Evolutionary conservation across 2,888 invertebrate species (phyloP), one percentile per base, ranked within the genome.

Genomic region (Pseudoips prasinana): DNA sequence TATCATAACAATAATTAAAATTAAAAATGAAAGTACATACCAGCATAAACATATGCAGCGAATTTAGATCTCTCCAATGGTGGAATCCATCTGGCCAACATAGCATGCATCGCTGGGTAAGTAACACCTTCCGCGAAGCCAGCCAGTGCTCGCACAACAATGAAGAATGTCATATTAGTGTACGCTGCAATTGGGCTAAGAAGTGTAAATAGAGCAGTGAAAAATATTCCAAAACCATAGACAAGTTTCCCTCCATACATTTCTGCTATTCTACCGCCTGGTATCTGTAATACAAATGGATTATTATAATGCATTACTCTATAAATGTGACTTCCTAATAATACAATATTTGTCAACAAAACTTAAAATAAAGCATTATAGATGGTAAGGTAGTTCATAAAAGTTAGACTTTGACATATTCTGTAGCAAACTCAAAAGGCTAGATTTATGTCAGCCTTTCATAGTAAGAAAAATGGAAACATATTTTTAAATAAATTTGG

Each of bases 81-180:
- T 3, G 98, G 98, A 30, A 97, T 95, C 98, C 98, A 98, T 47
- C 93, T 91, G 0, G 97, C 96, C 62, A 98, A 87, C 93, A 98
- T 94, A 8, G 94, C 94, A 75, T 98, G 96, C 96, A 98, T 97
- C 0, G 97, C 94, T 8, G 98, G 98, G 78, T 96, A 97, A 4
- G 96, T 96, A 3, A 97, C 96, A 18, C 96, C 96, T 88, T 97
- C 96, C 0, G 94, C 94, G 69, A 97, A 92, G 9, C 97, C 97
- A 74, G 96, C 95, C 4, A 96, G 74, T 3, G 95, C 91, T 51
- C 97, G 85, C 1, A 96, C 93, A 19, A 90, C 87, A 46, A 96
- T 92, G 67, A 97, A 92, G 32, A 94, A 90, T 44, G 92, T 90
- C 46, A 91, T 91, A 58, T 90, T 89, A 0, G 89, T 87, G 44